These are phyloP conservation scores for Thamnophis sirtalis DNA, from an alignment of 2,113 vertebrate species.

Conservation along the genomic window DNA sequence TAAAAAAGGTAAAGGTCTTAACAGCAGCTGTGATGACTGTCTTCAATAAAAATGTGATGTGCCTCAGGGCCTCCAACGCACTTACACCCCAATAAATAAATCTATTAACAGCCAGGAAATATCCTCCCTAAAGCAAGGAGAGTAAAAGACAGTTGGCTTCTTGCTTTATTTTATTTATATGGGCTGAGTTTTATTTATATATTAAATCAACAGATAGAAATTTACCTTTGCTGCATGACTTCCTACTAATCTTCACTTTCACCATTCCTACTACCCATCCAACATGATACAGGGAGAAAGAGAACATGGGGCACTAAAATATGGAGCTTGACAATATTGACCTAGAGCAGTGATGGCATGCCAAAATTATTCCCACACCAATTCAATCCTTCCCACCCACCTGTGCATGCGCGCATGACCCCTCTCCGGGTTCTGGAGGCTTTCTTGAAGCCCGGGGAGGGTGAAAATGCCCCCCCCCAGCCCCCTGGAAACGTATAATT, in stretches of 20 bases:
- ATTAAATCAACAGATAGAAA: neutral
- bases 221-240: neutral
- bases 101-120: neutral
- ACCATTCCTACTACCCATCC: neutral
- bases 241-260: neutral
- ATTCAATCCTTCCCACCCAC: too few relatives aligned
- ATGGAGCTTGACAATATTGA: neutral
- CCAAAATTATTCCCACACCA: too few relatives aligned
- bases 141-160: neutral
- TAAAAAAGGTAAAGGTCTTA: neutral
- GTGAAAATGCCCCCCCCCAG: too few relatives aligned
- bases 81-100: slow-evolving; percentile 15
- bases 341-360: too few relatives aligned
- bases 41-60: neutral
- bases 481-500: too few relatives aligned
- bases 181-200: neutral
- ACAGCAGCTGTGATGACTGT: neutral
- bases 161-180: neutral
- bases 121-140: neutral
- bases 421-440: too few relatives aligned
- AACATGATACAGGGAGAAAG: neutral
- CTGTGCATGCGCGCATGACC: too few relatives aligned
- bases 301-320: neutral
- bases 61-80: neutral
- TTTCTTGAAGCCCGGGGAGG: too few relatives aligned